These are phyloP conservation scores for Hemitrygon akajei DNA, from an alignment of 2,797 vertebrate species.

Conservation along the genomic window DNA sequence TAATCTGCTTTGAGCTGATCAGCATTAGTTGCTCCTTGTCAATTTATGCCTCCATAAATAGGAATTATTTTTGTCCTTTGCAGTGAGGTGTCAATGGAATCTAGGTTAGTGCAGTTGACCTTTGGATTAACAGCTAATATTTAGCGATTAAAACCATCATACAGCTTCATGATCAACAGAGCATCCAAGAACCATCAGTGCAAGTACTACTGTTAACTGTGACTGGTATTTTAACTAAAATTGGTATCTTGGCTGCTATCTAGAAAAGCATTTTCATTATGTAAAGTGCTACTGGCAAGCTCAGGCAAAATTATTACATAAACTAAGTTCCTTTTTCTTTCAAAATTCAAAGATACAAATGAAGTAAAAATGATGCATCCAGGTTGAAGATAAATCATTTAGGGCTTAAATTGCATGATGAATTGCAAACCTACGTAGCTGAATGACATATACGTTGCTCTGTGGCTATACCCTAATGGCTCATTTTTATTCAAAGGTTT, in stretches of 20 bases:
- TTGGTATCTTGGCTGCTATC: neutral
- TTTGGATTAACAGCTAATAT: neutral
- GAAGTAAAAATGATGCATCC: neutral
- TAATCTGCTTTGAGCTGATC: neutral
- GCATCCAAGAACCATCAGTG: neutral
- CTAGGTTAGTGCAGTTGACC: neutral
- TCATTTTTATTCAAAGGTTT: too few species aligned
- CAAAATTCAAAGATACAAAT: neutral
- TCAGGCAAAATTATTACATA: neutral
- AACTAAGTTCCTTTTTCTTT: neutral
- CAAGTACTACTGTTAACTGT: neutral
- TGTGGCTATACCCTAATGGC: too few species aligned
- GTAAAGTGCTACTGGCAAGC: neutral
- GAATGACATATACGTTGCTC: too few species aligned
- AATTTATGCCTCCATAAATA: neutral
- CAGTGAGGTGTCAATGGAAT: neutral
- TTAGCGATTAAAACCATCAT: neutral
- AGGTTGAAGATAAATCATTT: neutral
- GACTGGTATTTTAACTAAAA: neutral
- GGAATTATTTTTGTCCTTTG: neutral
- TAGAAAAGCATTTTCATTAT: neutral
- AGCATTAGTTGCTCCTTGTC: neutral
- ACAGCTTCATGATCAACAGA: neutral
- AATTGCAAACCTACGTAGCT: too few species aligned
- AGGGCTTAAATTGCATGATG: neutral